Conservation (phyloP, 1,140 invertebrate species). For the Conus ventricosus region DNA sequence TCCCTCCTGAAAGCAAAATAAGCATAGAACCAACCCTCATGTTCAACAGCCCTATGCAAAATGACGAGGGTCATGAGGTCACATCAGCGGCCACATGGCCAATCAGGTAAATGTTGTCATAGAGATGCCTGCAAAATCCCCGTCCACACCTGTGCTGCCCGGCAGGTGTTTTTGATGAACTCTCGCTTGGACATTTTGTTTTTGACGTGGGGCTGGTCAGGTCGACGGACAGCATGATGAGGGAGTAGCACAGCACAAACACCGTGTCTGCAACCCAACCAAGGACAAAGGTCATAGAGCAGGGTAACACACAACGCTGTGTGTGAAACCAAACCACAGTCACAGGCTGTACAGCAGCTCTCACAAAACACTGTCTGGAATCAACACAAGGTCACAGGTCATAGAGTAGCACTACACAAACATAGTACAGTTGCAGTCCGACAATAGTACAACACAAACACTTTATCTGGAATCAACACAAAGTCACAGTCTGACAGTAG, state of each 20-base stretch:
- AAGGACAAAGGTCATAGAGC: slow-evolving; percentile 75
- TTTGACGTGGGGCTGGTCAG: slow-evolving; percentile 77
- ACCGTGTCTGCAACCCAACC: slow-evolving; percentile 74
- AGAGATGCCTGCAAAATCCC: slow-evolving; percentile 77
- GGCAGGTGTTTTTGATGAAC: slow-evolving; percentile 78
- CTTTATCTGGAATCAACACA: slow-evolving; percentile 72
- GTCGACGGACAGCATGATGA: slow-evolving; percentile 78
- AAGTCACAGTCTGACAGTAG: background rate
- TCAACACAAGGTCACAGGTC: slow-evolving; percentile 65
- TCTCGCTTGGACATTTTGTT: slow-evolving; percentile 80
- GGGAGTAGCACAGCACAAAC: slow-evolving; percentile 78
- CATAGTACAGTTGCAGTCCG: slow-evolving; percentile 72
- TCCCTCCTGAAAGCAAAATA: background rate
- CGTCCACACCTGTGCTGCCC: slow-evolving; percentile 74
- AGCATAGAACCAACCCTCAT: background rate
- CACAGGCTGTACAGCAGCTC: background rate
- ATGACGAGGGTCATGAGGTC: slow-evolving; percentile 13
- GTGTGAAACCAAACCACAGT: slow-evolving; percentile 63
- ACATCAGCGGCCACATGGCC: slow-evolving; percentile 75
- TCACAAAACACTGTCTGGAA: slow-evolving; percentile 77
- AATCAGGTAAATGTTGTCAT: slow-evolving; percentile 78
- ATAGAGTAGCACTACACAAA: slow-evolving; percentile 78
- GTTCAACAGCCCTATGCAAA: background rate
- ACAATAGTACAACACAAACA: slow-evolving; percentile 78
- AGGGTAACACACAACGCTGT: slow-evolving; percentile 78